Percentiles rank a stretch among this genome's conserved stretches.
Conservation (phyloP, 1,140 invertebrate genomes). For the Oncopodura yosiiana region DNA sequence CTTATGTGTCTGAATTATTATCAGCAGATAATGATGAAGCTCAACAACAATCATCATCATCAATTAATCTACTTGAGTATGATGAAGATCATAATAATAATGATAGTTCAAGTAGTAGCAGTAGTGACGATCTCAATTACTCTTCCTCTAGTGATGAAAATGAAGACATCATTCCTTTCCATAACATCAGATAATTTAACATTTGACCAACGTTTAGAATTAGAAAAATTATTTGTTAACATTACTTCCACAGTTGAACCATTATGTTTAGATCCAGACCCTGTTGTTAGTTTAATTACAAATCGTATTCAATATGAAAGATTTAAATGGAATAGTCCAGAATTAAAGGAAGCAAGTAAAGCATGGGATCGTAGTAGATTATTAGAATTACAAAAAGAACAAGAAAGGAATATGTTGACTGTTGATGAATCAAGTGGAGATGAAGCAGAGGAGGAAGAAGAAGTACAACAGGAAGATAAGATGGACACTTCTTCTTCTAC, state of each 20-base stretch:
- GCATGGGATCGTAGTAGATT: neutral
- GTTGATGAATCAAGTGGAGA: no score
- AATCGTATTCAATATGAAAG: slow-evolving; percentile 27
- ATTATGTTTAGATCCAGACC: slow-evolving; percentile 31
- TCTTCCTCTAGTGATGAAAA: no score
- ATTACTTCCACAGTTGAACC: slow-evolving; percentile 13
- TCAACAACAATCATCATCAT: no score
- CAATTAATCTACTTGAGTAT: no score
- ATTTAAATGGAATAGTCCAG: slow-evolving; percentile 28
- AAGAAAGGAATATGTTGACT: no score
- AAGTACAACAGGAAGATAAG: neutral
- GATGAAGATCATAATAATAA: no score
- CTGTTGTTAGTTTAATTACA: slow-evolving; percentile 15
- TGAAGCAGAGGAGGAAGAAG: neutral
- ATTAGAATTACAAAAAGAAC: neutral
- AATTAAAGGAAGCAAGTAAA: slow-evolving; percentile 5
- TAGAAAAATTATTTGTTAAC: slow-evolving; percentile 28
- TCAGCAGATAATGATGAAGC: no score
- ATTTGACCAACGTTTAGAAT: slow-evolving; percentile 28
- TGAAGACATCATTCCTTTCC: no score
- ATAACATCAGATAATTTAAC: slow-evolving; percentile 10
- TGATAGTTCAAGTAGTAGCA: no score
- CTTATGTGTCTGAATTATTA: no score
- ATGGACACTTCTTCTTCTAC: neutral
- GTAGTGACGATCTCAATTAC: no score